These are phyloP conservation scores for Fissipunctia ypsillon DNA, from an alignment of 2,888 invertebrate genomes.

Conservation along the genomic window DNA sequence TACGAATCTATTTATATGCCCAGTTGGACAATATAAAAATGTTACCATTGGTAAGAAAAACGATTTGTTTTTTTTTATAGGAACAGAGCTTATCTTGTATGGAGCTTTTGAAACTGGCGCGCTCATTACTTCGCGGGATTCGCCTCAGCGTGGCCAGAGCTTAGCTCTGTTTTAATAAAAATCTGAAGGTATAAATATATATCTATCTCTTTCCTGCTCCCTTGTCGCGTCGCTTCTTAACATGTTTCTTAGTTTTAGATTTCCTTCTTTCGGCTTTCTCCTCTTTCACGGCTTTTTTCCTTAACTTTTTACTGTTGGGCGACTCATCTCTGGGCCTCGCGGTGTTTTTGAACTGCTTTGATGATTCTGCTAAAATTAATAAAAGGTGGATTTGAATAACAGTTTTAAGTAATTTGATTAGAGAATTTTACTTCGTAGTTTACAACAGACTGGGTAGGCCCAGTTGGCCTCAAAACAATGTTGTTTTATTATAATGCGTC, in stretches of 20 bases:
- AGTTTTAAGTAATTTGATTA: not conserved
- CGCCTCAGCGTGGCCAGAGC: too few species aligned
- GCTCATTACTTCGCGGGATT: too few species aligned
- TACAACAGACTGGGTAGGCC: not conserved
- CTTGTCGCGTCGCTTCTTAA: constrained; percentile 97
- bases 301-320: constrained; percentile 94
- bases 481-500: not conserved
- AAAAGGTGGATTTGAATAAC: not conserved
- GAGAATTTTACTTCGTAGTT: not conserved
- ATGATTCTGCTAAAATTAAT: constrained; percentile 78
- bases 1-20: too few species aligned
- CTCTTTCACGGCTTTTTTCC: constrained; percentile 97
- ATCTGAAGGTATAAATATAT: constrained; percentile 8
- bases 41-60: too few species aligned
- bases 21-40: too few species aligned
- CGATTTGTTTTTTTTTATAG: too few species aligned
- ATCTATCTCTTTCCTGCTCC: constrained; percentile 81
- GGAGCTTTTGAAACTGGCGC: too few species aligned
- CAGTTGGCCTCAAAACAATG: not conserved
- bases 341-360: constrained; percentile 89
- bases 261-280: constrained; percentile 97
- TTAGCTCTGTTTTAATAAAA: constrained; percentile 11
- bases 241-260: constrained; percentile 97
- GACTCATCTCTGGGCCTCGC: constrained; percentile 95
- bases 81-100: too few species aligned